Base-by-base conservation (phyloP, 2,888 invertebrate species). In the Tetanocera ferruginea region DNA sequence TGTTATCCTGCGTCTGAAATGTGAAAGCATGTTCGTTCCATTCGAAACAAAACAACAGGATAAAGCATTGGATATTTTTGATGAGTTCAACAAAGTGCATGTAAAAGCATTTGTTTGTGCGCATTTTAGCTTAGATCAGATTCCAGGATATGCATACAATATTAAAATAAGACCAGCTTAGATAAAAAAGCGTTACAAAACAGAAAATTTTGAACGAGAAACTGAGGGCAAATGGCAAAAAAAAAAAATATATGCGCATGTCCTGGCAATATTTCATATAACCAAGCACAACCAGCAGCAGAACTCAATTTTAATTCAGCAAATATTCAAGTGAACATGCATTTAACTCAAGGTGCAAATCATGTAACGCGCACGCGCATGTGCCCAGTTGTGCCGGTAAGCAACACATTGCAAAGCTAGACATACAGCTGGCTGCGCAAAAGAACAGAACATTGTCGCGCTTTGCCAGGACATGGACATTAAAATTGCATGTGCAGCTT, bases 331-430 rank as follows among this genome's bases (percentile, higher is more conserved):
- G 43, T 5, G 31, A 23, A 67, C n/a, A 43, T 11, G 25, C 37
- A 67, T 11, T 8, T 11, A 67, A 49, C 37, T 67, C 67, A 67
- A 67, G 67, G 67, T 67, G 67, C 67, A 67, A 67, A 43, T 19
- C 31, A 66, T 34, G 37, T 43, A 43, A 67, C 49, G 49, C 67
- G 49, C 49, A 25, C 52, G 34, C 66, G 37, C 25, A 60, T 25
- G 25, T 25, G 25, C 8, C 17, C 52, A 52, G 19, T 9, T 52
- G 64, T 6, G 17, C 8, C 64, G 8, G 37, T n/a, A 60, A 23
- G 19, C 23, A 23, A n/a, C 28, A 60, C 25, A 23, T 14, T 17
- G 28, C 60, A 25, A 19, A n/a, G 23, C 55, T 23, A 19, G 9
- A 43, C 69, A 49, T n/a, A 66, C 31, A 17, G 34, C 23, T 17